Base-by-base conservation (phyloP, 2,888 invertebrate genomes). In the Sceliomorpha sp. region DNA sequence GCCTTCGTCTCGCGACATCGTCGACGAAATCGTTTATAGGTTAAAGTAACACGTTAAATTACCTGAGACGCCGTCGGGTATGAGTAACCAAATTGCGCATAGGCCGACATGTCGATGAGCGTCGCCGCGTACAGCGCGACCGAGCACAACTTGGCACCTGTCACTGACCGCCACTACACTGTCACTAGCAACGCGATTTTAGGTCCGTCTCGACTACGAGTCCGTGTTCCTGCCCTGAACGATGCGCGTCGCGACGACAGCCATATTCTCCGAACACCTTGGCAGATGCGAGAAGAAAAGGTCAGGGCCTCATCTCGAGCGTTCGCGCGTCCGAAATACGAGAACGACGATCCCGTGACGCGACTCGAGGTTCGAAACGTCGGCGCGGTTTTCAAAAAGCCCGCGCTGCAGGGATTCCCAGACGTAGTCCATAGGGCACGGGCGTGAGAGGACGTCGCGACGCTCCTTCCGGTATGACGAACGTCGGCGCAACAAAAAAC, bases 1-100 rank as follows among this genome's bases (percentile, higher is more conserved):
- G n/a, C n/a, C n/a, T n/a, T n/a, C n/a, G n/a, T n/a, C n/a, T n/a
- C n/a, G n/a, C n/a, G n/a, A n/a, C n/a, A n/a, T n/a, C n/a, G n/a
- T n/a, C n/a, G n/a, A n/a, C n/a, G n/a, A n/a, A n/a, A n/a, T n/a
- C n/a, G n/a, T n/a, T n/a, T n/a, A n/a, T n/a, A n/a, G n/a, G n/a
- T n/a, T n/a, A n/a, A n/a, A n/a, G n/a, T n/a, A n/a, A n/a, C n/a
- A n/a, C n/a, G n/a, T n/a, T n/a, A n/a, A n/a, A n/a, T 91, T 90
- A 96, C 96, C 96, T 96, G 96, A 84, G 96, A 94, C 88, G 95
- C 95, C 92, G 96, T 92, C 92, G 95, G 95, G 91, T 96, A 96
- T 85, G 95, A 92, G 90, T 96, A 96, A 91, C 96, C 96, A 90
- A 96, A 96, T 91, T 96, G 96, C 88, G 96, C 93, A 90, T 96